Evolutionary conservation across 2,113 vertebrate species (phyloP).

Genomic region (Macquaria australasica): DNA sequence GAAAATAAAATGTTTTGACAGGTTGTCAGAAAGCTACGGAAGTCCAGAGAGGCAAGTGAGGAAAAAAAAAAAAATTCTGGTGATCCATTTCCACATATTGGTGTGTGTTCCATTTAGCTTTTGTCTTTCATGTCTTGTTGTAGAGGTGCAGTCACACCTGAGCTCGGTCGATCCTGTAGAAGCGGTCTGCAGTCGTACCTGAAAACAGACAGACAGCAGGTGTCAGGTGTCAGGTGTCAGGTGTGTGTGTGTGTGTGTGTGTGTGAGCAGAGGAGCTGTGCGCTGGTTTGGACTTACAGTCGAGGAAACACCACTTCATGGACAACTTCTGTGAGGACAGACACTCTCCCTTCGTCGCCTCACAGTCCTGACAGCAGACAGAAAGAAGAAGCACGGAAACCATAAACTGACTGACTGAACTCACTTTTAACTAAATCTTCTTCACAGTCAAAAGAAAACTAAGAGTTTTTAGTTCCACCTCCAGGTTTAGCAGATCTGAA

Average conservation of each 20-base stretch:
- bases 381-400: neutral
- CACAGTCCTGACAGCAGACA: conserved; percentile 82
- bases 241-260: too few species aligned
- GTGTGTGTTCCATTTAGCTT: neutral
- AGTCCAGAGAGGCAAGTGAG: too few species aligned
- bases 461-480: too few species aligned
- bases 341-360: conserved; percentile 83
- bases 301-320: conserved; percentile 96
- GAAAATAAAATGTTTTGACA: too few species aligned
- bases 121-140: too few species aligned
- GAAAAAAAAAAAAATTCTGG: too few species aligned
- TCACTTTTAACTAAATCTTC: too few species aligned
- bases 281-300: conserved; percentile 88
- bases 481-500: too few species aligned
- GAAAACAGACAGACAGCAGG: conserved; percentile 46
- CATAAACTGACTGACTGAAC: too few species aligned
- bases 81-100: too few species aligned
- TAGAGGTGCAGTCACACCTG: conserved; percentile 85
- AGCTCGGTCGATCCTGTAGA: conserved; percentile 97
- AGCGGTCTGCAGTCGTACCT: conserved; percentile 96
- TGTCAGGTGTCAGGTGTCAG: neutral
- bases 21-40: too few species aligned
- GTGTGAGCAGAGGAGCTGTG: neutral
- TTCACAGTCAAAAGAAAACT: too few species aligned
- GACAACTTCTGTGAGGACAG: conserved; percentile 89